These are phyloP conservation scores for Lepidothrix coronata DNA, from an alignment of 2,113 vertebrate genomes.

Conservation along the genomic window DNA sequence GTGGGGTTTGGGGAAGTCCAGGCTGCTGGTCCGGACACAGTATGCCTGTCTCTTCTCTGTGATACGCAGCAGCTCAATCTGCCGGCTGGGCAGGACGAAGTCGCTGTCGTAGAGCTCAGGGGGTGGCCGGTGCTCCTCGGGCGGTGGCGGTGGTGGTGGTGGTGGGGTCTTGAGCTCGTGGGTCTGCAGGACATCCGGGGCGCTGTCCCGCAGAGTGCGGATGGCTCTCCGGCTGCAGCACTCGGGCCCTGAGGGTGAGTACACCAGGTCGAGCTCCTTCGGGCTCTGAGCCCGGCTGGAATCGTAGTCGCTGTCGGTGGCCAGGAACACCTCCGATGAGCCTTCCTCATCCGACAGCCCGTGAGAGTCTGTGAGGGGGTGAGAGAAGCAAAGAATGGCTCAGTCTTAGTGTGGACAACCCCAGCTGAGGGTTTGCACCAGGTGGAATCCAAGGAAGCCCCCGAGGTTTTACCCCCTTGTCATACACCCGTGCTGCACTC, in stretches of 20 bases:
- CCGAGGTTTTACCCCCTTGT: rapidly evolving
- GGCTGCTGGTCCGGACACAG: slow-evolving; percentile 88
- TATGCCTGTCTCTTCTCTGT: slow-evolving; percentile 89
- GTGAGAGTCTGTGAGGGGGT: slow-evolving; percentile 65
- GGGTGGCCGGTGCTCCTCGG: neutral
- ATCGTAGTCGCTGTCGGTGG: slow-evolving; percentile 87
- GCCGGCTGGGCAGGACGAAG: slow-evolving; percentile 88
- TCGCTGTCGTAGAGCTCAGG: slow-evolving; percentile 85
- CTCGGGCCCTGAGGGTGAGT: slow-evolving; percentile 70
- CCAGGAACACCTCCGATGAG: slow-evolving; percentile 89
- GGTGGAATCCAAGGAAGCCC: neutral
- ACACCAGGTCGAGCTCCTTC: slow-evolving; percentile 84
- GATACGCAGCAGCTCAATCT: slow-evolving; percentile 88
- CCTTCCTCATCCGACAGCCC: slow-evolving; percentile 87
- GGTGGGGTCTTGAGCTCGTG: slow-evolving; percentile 64
- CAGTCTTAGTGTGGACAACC: neutral
- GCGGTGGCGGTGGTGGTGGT: neutral
- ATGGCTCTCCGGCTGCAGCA: slow-evolving; percentile 59
- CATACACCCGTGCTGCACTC: rapidly evolving
- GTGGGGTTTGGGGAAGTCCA: slow-evolving; percentile 82
- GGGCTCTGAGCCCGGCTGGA: slow-evolving; percentile 88
- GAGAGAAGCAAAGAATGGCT: neutral
- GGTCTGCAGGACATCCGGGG: slow-evolving; percentile 84
- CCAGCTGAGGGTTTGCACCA: rapidly evolving
- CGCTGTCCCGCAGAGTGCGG: slow-evolving; percentile 70